Conservation (phyloP, 2,888 invertebrate species). For the Drosophila melanocephala region DNA sequence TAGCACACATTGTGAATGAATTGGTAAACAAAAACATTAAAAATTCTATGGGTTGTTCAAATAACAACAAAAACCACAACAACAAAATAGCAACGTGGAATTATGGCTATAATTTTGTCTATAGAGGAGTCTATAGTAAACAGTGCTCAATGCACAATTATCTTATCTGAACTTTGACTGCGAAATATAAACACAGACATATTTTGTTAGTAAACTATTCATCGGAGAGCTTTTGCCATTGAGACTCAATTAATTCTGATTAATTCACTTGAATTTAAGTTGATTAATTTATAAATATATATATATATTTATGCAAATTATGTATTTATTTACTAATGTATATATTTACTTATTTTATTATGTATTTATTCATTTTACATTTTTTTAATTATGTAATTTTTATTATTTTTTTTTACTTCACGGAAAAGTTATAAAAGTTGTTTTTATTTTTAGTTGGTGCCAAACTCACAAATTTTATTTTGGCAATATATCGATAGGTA, state of each 20-base stretch:
- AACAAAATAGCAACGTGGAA: background rate
- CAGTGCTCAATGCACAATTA: slow-evolving; percentile 1
- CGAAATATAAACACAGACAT: background rate
- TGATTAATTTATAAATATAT: background rate
- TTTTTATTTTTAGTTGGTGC: background rate
- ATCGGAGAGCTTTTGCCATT: background rate
- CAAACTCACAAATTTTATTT: background rate
- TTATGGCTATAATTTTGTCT: background rate
- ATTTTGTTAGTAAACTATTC: background rate
- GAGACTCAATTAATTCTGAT: background rate
- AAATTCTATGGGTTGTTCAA: background rate
- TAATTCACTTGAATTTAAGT: background rate
- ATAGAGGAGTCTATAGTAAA: background rate
- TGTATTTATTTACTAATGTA: too few relatives aligned
- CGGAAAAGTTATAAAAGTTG: background rate
- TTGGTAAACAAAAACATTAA: background rate
- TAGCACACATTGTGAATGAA: background rate
- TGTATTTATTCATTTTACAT: background rate
- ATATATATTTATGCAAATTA: too few relatives aligned
- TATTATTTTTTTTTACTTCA: background rate
- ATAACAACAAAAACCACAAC: background rate
- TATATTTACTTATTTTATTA: too few relatives aligned
- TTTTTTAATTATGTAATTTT: background rate
- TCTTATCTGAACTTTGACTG: slow-evolving; percentile 22
- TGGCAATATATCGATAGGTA: background rate